Evolutionary conservation across 2,797 vertebrate genomes (phyloP), one percentile per base, ranked within the genome.

Genomic region (Malacoctenus gilli): DNA sequence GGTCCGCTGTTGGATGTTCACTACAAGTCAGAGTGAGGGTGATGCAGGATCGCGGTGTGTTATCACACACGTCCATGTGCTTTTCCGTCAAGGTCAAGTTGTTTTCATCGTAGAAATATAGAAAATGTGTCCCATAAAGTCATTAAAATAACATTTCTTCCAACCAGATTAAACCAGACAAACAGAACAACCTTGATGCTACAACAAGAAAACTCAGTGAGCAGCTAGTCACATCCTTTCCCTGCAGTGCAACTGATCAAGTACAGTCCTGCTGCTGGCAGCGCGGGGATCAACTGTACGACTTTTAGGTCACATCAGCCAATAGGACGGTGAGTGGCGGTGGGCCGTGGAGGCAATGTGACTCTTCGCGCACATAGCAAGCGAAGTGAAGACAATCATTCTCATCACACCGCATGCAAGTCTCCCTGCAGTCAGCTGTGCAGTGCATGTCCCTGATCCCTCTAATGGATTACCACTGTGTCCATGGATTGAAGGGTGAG

Each of bases 381-480:
- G 59, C 39, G 75, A 70, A 72, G 82, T 76, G 30, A 79, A 69
- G 61, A 77, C 69, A 69, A 70, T 86, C 79, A 72, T 72, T 82
- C 72, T 75, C 32, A 51, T 62, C 53, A 56, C 40, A 42, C 52
- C 70, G 23, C 18, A 59, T 31, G 32, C 63, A 55, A 49, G n/a
- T n/a, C 54, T 60, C 50, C 72, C 36, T 61, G 59, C 53, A 59
- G 38, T 65, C 39, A 63, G 20, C 42, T 51, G 42, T 60, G 56
- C 16, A 25, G 21, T 37, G 39, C 55, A 37, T 64, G 39, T 72
- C 41, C 50, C 46, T 61, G 39, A 68, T 60, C 66, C 47, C 14
- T 67, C 58, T 76, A 67, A 77, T 77, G 68, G 48, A 82, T 82
- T 79, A 73, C 43, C 50, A 68, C 54, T 46, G 47, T 75, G 70